A percentile compares a stretch with the other conserved stretches of the same genome.
Evolutionary conservation across 2,113 vertebrate species (phyloP).

Genomic region (Triplophysa dalaica): DNA sequence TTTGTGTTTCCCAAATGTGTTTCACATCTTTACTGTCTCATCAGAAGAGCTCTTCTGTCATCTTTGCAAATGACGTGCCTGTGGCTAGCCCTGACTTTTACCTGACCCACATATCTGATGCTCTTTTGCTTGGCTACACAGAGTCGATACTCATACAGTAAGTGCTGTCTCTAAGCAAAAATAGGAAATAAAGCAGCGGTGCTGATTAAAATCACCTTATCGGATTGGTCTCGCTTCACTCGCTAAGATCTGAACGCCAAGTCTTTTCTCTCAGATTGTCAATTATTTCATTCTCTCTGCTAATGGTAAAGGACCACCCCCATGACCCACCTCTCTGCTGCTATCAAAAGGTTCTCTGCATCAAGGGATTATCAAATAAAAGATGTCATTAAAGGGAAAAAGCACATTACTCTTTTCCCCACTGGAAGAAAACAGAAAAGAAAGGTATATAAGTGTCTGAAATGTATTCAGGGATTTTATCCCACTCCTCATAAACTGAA

Average conservation of each 20-base stretch:
- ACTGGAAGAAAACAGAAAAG: not conserved
- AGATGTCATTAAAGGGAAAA: slow-evolving; percentile 45
- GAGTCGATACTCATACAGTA: not conserved
- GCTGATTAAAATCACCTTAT: slow-evolving; percentile 43
- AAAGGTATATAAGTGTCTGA: slow-evolving; percentile 12
- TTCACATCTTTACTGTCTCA: not conserved
- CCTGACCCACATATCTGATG: slow-evolving; percentile 1
- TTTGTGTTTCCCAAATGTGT: not conserved
- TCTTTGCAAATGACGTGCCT: not conserved
- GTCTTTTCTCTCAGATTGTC: slow-evolving; percentile 20
- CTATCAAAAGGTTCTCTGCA: slow-evolving; percentile 39
- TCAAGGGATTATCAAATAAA: slow-evolving; percentile 52
- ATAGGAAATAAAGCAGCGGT: not conserved
- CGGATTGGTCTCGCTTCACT: slow-evolving; percentile 13
- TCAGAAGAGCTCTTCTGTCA: not conserved
- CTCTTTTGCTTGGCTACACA: slow-evolving; percentile 3
- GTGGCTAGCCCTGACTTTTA: slow-evolving; percentile 17
- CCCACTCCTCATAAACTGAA: slow-evolving; percentile 14
- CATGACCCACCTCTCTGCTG: not conserved
- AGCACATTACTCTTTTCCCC: slow-evolving; percentile 35
- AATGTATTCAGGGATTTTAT: slow-evolving; percentile 39
- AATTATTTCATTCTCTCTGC: slow-evolving; percentile 44
- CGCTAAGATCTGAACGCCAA: slow-evolving; percentile 15
- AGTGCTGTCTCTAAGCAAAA: slow-evolving; percentile 18
- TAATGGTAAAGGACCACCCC: slow-evolving; percentile 44